Conservation (phyloP, 2,888 invertebrate species). For the Aromia moschata region DNA sequence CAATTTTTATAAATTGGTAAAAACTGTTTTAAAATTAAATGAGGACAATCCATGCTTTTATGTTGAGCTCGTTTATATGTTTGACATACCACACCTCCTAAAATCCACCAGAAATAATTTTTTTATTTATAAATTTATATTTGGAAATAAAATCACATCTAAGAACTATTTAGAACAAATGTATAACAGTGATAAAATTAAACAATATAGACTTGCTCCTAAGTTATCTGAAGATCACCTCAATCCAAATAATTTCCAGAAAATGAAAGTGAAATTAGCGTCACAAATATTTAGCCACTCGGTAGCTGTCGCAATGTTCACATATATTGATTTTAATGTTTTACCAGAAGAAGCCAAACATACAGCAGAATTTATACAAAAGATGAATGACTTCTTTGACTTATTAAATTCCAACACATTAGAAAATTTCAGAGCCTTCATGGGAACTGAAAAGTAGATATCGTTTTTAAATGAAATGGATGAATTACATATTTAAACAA, state of each 20-base stretch:
- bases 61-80: slow-evolving; percentile 22
- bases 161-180: slow-evolving; percentile 8
- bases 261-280: slow-evolving; percentile 1
- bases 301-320: neutral
- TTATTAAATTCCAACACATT: slow-evolving; percentile 17
- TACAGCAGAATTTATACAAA: slow-evolving; percentile 6
- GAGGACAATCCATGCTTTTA: slow-evolving; percentile 9
- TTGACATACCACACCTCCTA: slow-evolving; percentile 26
- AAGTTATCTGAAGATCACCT: neutral
- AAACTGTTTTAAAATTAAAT: slow-evolving; percentile 9
- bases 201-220: slow-evolving; percentile 2
- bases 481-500: neutral
- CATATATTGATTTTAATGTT: slow-evolving; percentile 12
- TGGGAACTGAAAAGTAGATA: slow-evolving; percentile 17
- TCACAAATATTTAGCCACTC: slow-evolving; percentile 7
- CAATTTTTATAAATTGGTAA: slow-evolving; percentile 35
- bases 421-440: slow-evolving; percentile 15
- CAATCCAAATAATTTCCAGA: slow-evolving; percentile 5
- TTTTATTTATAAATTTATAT: too few species aligned
- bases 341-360: slow-evolving; percentile 1
- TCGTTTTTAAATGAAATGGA: slow-evolving; percentile 13
- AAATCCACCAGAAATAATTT: too few species aligned
- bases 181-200: slow-evolving; percentile 1
- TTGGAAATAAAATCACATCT: too few species aligned
- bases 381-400: slow-evolving; percentile 27